Base-by-base conservation (phyloP, 2,888 invertebrate species). In the Nysson spinosus region DNA sequence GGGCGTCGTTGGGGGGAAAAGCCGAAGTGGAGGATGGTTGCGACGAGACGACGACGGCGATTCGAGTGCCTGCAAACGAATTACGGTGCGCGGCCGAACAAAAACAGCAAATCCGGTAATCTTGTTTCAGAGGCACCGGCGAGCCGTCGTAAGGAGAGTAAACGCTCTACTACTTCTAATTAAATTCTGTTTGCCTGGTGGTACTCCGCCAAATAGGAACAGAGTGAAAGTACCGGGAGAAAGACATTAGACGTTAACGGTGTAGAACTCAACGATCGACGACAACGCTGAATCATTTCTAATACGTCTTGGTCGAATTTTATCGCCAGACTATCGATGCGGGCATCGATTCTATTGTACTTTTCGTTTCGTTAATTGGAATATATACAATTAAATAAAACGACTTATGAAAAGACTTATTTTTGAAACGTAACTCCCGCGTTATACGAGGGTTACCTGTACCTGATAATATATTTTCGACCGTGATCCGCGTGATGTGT, bases 61-160 rank as follows among this genome's bases (percentile, higher is more conserved):
- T 80, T 82, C 75, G 72, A 77, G 72, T 77, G 74, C 69, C 70
- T 73, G 72, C 77, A 72, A 80, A 81, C 75, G 80, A 81, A 81
- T 80, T 78, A 80, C 78, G 77, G 47, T 56, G 56, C 58, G 57
- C 62, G 61, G 63, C 60, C 57, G 65, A 68, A 71, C 75, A 79
- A 81, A 79, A 79, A 80, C 79, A 77, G 72, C 65, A 77, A 81
- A 80, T 78, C 71, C 70, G 66, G 73, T 81, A 79, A 82, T 79
- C 81, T 80, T 77, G 72, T 81, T 80, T 81, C 74, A 73, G 69
- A 69, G 73, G 75, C 73, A 72, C 64, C 69, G 57, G 63, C 60
- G 55, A 69, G 67, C 65, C 49, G 55, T 75, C 72, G 72, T 75
- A 74, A 72, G 76, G 65, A 52, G 63, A 69, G 63, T 55, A 58